Evolutionary conservation across 2,113 vertebrate species (phyloP), one percentile per base, ranked within the genome.

Genomic region (Sinocyclocheilus rhinocerous): DNA sequence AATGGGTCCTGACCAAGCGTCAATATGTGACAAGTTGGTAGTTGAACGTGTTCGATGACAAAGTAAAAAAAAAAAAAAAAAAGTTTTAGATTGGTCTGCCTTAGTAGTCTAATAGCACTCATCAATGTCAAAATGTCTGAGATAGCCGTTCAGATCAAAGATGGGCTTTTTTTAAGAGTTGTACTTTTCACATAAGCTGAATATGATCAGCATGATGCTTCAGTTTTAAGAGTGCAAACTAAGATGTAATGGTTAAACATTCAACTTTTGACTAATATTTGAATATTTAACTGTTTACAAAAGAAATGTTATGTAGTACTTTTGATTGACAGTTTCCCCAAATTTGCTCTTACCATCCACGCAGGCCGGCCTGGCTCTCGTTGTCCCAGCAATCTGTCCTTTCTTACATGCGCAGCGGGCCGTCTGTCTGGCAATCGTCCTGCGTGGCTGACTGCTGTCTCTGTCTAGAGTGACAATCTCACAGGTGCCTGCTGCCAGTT

Each of bases 341-440:
- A 55, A 61, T 42, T 1, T 82, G 26, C 69, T 92, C 97, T 97
- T 97, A 99, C 98, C 97, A 86, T 99, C 98, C 91, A 99, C 98
- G 83, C 98, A 99, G 87, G 98, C 98, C 61, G 98, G 98, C 94
- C 97, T 96, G 87, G 98, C 97, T 95, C 97, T 96, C 86, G 97
- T 99, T 87, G 98, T 99, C 88, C 98, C 98, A 1, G 98, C 98
- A 90, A 99, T 99, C 95, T 99, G 98, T 92, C 98, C 98, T 94
- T 98, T 99, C 93, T 97, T 98, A 95, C 98, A 99, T 50, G 98
- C 98, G 24, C 98, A 99, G 95, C 98, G 97, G 84, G 98, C 98
- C 4, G 98, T 99, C 95, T 99, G 98, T 92, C 98, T 96, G 90
- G 98, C 98, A 90, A 99, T 98, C 86, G 98, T 99, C 95, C 98